Percentiles rank a stretch among this genome's conserved stretches.
These are phyloP conservation scores for Operophtera brumata DNA, from an alignment of 2,888 invertebrate species.

Conservation along the genomic window DNA sequence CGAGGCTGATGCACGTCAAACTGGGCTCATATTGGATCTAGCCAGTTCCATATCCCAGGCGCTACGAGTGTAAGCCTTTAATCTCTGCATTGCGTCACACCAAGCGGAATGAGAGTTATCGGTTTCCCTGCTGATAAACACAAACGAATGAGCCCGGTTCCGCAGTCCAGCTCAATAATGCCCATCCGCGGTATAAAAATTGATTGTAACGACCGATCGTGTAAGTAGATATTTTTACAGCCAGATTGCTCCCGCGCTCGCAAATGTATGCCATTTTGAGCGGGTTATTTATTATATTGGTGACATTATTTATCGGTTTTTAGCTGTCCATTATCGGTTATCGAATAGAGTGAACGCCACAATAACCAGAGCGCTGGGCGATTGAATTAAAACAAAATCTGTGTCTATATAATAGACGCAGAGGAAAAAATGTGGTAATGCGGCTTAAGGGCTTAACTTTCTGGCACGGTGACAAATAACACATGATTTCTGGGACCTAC, in stretches of 20 bases:
- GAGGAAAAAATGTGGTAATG: slow-evolving; percentile 46
- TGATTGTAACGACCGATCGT: slow-evolving; percentile 57
- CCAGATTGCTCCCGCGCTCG: slow-evolving; percentile 3
- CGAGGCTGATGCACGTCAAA: slow-evolving; percentile 54
- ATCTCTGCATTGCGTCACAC: slow-evolving; percentile 77
- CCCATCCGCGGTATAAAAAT: slow-evolving; percentile 66
- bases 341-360: slow-evolving; percentile 38
- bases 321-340: slow-evolving; percentile 56
- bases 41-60: slow-evolving; percentile 58
- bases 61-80: slow-evolving; percentile 72
- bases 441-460: slow-evolving; percentile 47
- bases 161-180: slow-evolving; percentile 62
- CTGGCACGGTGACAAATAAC: slow-evolving; percentile 53
- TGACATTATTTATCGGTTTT: slow-evolving; percentile 60
- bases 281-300: slow-evolving; percentile 59
- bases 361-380: slow-evolving; percentile 20
- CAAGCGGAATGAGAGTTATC: slow-evolving; percentile 76
- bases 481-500: slow-evolving; percentile 51
- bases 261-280: slow-evolving; percentile 32
- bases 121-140: slow-evolving; percentile 73
- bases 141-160: slow-evolving; percentile 65
- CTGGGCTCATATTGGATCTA: slow-evolving; percentile 66
- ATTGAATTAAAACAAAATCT: slow-evolving; percentile 19
- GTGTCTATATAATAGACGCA: slow-evolving; percentile 40
- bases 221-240: slow-evolving; percentile 28